Base-by-base conservation (phyloP, 2,888 invertebrate genomes). In the Cantharis nigra region DNA sequence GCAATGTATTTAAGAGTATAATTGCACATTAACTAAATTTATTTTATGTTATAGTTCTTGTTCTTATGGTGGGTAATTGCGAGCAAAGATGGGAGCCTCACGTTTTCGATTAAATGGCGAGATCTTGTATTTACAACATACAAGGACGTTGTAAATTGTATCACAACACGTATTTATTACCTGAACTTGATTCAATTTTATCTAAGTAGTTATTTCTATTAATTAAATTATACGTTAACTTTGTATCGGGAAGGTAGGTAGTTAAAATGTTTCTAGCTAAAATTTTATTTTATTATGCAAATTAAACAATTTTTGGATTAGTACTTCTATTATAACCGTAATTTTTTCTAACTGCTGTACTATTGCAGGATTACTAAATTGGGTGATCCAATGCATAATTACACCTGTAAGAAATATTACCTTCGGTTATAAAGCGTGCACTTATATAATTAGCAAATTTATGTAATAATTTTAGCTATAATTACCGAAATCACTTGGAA, bases 21-120 rank as follows among this genome's bases (percentile, higher is more conserved):
- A 78, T 78, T 78, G 75, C 72, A 70, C 78, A 72, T 78, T 78
- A 78, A 78, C 20, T 69, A 65, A 73, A 78, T 75, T 75, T 78
- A 78, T 72, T 78, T 70, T 71, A 69, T 74, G 71, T 49, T 16
- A 69, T 63, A 64, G 33, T 28, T 69, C 23, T 49, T 49, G 49
- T 67, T 67, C 64, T 30, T 23, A 63, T 76, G 65, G 72, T 26
- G 28, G 70, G 70, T 76, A 76, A 76, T 76, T 72, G 76, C 63
- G 71, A 64, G 73, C 71, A 74, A 63, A 77, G 77, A 74, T 74
- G 74, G 74, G 63, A 75, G 75, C 65, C 70, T 75, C 78, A 78
- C 78, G 78, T 75, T 70, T 75, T 33, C 78, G 75, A 75, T 78
- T 78, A 75, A 75, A 71, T 71, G 72, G 65, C 70, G 67, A 72